Evolutionary conservation across 2,888 invertebrate genomes (phyloP), one percentile per base, ranked within the genome.

Genomic region (Dryadula phaetusa): DNA sequence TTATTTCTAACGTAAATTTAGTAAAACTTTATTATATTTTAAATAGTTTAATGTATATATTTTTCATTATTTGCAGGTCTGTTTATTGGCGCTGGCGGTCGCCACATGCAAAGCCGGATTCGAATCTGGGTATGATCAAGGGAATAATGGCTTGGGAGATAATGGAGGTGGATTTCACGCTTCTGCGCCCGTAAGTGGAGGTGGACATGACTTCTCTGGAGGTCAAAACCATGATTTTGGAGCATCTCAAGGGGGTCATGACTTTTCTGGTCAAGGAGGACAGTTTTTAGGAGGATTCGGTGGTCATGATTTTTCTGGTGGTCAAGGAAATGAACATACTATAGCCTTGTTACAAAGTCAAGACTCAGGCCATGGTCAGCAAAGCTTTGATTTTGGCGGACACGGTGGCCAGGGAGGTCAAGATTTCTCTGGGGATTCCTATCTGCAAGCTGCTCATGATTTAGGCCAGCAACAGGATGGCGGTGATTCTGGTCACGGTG

Each of bases 41-140:
- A 28, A 25, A 42, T 2, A 16, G 16, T 16, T 28, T 52, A 52
- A 52, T 46, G 10, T 64, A 22, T n/a, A 28, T 25, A 12, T 22
- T 64, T 60, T 61, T n/a, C n/a, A 62, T 74, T 82, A 62, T 75
- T 86, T 84, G 0, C 84, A 92, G 92, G 82, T 91, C 71, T 90
- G 87, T 86, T 78, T 91, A 77, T 77, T 92, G 74, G 79, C 78
- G 68, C 78, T 92, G 83, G 90, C 87, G 80, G 87, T 87, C 77
- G 91, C 90, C 80, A 80, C 83, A 70, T 86, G 90, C 85, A 85
- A 84, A 79, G 92, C 91, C 74, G 87, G 90, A 60, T 73, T 74
- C 14, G 83, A 81, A 64, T 71, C 74, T 53, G 75, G 83, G 18
- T 67, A 72, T 60, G 75, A 73, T 25, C 73, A 75, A 69, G 83